Conservation (phyloP, 2,113 vertebrate genomes). For the human (Homo sapiens) region GRCh38 chr7:29169001-29169500, state of each 20-base stretch:
- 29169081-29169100: neutral
- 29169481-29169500: neutral
- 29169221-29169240: neutral
- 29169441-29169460: neutral
- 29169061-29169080: constrained; percentile 14
- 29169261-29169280: neutral
- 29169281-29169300: neutral
- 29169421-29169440: neutral
- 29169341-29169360: neutral
- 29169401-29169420: constrained; percentile 17
- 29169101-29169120: neutral
- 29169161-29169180: neutral
- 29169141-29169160: neutral
- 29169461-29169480: constrained; percentile 2
- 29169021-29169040: neutral
- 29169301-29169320: neutral
- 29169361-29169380: neutral
- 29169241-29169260: neutral
- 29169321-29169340: neutral
- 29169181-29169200: neutral
- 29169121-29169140: constrained; percentile 6
- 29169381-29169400: neutral
- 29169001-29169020: neutral
- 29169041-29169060: constrained; percentile 6
- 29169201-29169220: neutral